Evolutionary conservation across 2,113 vertebrate genomes (phyloP).

Genomic region (Zeus faber): DNA sequence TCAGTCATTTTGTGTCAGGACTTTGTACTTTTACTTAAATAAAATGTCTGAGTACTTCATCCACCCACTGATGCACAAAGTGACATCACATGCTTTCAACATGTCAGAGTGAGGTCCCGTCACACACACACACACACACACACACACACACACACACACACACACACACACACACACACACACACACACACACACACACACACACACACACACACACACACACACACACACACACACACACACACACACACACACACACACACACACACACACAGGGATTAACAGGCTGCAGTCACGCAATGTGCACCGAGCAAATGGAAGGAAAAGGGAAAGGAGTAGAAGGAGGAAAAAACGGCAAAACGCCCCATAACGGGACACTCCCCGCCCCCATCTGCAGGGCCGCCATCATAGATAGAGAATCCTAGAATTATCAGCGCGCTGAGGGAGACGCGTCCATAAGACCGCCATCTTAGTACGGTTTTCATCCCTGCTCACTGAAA

Average conservation of each 20-base stretch:
- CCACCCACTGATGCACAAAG: too few relatives aligned
- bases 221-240: constrained; percentile 5
- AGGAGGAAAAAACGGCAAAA: constrained; percentile 3
- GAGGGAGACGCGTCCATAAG: too few relatives aligned
- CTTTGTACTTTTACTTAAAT: too few relatives aligned
- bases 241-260: constrained; percentile 6
- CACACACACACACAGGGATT: constrained; percentile 6
- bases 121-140: not conserved
- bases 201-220: constrained; percentile 7
- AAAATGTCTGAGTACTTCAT: too few relatives aligned
- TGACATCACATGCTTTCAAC: too few relatives aligned
- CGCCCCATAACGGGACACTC: constrained; percentile 38
- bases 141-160: not conserved
- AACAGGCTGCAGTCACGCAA: constrained; percentile 1
- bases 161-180: constrained; percentile 5
- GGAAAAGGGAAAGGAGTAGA: not conserved
- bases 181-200: constrained; percentile 6
- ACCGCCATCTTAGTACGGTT: too few relatives aligned
- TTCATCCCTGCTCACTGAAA: too few relatives aligned
- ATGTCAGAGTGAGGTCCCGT: too few relatives aligned
- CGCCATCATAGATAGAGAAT: too few relatives aligned
- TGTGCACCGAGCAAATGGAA: not conserved
- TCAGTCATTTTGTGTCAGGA: too few relatives aligned
- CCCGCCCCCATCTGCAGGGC: constrained; percentile 64
- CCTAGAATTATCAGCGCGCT: too few relatives aligned